A percentile compares a stretch with the other conserved stretches of the same genome.
These are phyloP conservation scores for Lynx canadensis DNA, from an alignment of 2,113 vertebrate species.

Conservation along the genomic window DNA sequence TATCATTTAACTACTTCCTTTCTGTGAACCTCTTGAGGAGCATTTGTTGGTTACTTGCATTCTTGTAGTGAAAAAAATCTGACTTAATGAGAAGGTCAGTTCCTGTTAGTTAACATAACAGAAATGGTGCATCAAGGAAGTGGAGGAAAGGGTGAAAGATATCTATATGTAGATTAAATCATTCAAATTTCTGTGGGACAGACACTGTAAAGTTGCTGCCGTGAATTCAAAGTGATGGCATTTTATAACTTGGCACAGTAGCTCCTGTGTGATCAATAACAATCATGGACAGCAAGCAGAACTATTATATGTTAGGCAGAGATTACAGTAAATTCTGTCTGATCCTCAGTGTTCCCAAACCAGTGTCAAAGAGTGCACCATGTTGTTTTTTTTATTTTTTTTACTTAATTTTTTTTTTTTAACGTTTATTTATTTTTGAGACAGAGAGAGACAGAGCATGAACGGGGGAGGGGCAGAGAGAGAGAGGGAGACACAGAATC, in stretches of 20 bases:
- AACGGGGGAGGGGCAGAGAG: no score
- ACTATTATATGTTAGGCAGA: neutral
- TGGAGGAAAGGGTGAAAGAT: neutral
- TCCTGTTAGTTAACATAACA: conserved; percentile 60
- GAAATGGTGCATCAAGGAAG: conserved; percentile 55
- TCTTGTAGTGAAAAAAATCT: conserved; percentile 64
- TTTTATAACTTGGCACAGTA: neutral
- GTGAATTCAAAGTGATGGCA: neutral
- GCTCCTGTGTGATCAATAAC: neutral
- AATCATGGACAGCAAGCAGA: neutral
- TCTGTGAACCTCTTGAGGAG: conserved; percentile 79
- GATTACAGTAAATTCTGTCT: neutral
- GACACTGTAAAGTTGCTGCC: neutral
- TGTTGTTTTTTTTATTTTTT: neutral
- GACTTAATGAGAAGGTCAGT: conserved; percentile 61
- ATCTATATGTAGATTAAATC: neutral
- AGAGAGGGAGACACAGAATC: no score
- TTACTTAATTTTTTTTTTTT: no score
- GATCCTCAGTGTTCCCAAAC: neutral
- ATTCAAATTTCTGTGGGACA: neutral
- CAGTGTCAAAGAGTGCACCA: neutral
- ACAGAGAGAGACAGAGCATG: no score
- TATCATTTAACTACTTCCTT: conserved; percentile 90
- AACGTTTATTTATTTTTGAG: no score
- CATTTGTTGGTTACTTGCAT: conserved; percentile 50